Conservation (phyloP, 2,797 vertebrate species). For the Danionella dracula region DNA sequence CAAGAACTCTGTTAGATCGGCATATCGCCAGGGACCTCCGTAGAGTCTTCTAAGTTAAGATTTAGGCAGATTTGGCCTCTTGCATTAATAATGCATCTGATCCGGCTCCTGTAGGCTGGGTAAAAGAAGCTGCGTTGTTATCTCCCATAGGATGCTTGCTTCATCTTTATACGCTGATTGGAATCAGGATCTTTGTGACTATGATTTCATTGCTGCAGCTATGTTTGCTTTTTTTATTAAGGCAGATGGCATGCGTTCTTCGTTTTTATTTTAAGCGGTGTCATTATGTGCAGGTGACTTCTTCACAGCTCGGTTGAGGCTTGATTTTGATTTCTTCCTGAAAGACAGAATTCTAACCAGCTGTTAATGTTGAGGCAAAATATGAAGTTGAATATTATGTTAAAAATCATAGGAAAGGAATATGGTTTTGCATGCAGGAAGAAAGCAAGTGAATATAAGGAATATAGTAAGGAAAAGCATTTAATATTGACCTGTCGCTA, state of each 20-base stretch:
- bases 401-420: neutral
- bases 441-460: neutral
- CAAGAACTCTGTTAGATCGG: neutral
- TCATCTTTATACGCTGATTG: constrained; percentile 67
- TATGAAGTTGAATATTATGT: neutral
- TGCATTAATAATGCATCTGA: constrained; percentile 27
- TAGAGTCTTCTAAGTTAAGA: too few species aligned
- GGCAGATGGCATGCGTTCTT: neutral
- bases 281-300: too few species aligned
- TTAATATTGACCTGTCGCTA: too few species aligned
- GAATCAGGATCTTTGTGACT: constrained; percentile 54
- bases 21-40: neutral
- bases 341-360: too few species aligned
- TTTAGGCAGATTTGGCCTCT: too few species aligned
- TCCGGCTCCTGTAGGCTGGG: constrained; percentile 53
- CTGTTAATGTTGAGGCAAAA: too few species aligned
- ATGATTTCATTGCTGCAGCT: constrained; percentile 52
- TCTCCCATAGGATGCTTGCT: constrained; percentile 68
- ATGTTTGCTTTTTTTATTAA: too few species aligned
- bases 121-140: constrained; percentile 63
- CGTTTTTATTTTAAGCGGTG: neutral
- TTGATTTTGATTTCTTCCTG: too few species aligned
- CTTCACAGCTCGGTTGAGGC: neutral
- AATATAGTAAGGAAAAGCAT: too few species aligned
- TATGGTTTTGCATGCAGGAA: neutral